Percentiles rank a stretch among this genome's conserved stretches.
Evolutionary conservation across 1,140 invertebrate genomes (phyloP).

Genomic region (Condylostylus longicornis): DNA sequence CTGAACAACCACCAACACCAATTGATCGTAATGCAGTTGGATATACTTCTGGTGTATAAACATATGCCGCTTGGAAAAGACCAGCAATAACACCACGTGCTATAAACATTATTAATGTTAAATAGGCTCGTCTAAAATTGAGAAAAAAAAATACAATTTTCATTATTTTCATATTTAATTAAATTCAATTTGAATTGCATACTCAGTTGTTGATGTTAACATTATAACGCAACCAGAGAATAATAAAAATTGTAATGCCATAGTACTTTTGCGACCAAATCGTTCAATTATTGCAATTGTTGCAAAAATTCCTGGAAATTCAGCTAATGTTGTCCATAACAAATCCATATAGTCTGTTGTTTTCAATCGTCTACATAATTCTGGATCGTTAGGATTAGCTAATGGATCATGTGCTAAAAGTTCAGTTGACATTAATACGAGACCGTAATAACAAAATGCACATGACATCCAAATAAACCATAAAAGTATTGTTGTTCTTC

Average conservation of each 20-base stretch:
- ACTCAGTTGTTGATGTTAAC: conserved; percentile 64
- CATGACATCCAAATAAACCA: conserved; percentile 93
- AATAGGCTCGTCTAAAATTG: conserved; percentile 49
- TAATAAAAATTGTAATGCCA: conserved; percentile 82
- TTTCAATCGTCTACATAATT: conserved; percentile 30
- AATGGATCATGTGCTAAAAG: conserved; percentile 51
- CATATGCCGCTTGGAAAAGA: conserved; percentile 87
- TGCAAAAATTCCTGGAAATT: conserved; percentile 90
- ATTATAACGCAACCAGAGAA: conserved; percentile 71
- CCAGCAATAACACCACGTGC: conserved; percentile 85
- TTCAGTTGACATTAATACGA: conserved; percentile 90
- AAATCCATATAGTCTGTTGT: conserved; percentile 85
- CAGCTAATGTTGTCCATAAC: conserved; percentile 85
- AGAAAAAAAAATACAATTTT: not conserved
- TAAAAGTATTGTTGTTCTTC: conserved; percentile 67
- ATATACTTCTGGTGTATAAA: conserved; percentile 82
- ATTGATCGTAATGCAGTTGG: conserved; percentile 45
- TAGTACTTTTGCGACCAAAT: conserved; percentile 81
- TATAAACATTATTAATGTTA: conserved; percentile 76
- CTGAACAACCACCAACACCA: conserved; percentile 61
- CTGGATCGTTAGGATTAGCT: conserved; percentile 18
- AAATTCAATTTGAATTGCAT: conserved; percentile 12
- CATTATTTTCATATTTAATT: not conserved
- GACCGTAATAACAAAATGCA: conserved; percentile 91
- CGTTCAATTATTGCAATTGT: conserved; percentile 84